Evolutionary conservation across 1,140 invertebrate species (phyloP), one percentile per base, ranked within the genome.

Genomic region (Bombus consobrinus): DNA sequence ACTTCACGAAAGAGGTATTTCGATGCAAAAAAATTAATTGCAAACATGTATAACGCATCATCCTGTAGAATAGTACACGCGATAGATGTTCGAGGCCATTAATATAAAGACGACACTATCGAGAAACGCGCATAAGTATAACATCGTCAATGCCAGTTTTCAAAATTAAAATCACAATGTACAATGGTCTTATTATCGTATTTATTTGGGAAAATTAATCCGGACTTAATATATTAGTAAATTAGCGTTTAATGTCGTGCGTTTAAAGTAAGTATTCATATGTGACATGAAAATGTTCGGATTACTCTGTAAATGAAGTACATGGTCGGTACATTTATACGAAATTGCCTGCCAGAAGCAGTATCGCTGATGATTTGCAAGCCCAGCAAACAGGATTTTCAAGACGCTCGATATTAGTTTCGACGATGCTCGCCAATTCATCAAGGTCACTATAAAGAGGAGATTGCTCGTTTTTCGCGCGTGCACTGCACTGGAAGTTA

Each of bases 321-420:
- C 32, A 83, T 25, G 59, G 15, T 2, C 10, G 59, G 57, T 32
- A 74, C 22, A 43, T 83, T 59, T 71, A 62, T 79, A 62, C 39
- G 37, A 84, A 79, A 84, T 72, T 79, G 32, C 53, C 47, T 43
- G 74, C 37, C 81, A 83, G 64, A 59, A 41, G 47, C 32, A 28
- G 73, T 74, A 28, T 69, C 37, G 43, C 12, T 41, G 74, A 71
- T 78, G 74, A 71, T 78, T 84, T 71, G 64, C 82, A 84, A 84
- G 37, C 75, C 53, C 8, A 71, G 64, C 64, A 43, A 84, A 84
- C 83, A 84, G 82, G 82, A 84, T 78, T 84, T 47, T 72, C 68
- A 72, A 69, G 68, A 72, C 64, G 66, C 25, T 62, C 39, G 66
- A 72, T 79, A 79, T 80, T 80, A 85, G 32, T 72, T 80, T 72